Evolutionary conservation across 2,113 vertebrate genomes (phyloP), one percentile per base, ranked within the genome.

Genomic region (Pampusana beccarii): DNA sequence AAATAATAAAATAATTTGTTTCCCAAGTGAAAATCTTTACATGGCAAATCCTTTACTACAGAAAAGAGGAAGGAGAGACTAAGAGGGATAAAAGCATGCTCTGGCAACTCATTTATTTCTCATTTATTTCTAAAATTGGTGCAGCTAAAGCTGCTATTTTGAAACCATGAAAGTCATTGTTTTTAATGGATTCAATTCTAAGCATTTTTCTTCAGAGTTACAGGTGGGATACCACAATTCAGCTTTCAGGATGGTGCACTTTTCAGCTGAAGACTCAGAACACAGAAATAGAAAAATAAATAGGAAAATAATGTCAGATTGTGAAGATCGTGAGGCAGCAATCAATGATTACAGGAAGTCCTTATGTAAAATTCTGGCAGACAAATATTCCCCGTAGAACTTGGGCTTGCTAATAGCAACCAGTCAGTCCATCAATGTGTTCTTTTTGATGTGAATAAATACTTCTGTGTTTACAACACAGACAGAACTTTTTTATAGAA

Each of bases 31-130:
- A 61, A 83, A 73, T 28, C 9, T 69, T 88, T 38, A 20, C 26
- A 15, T 15, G 3, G 4, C 23, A 54, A 66, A 36, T 56, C 1
- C 5, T 75, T 61, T 42, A 36, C 10, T 54, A 46, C 7, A 78
- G 13, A 80, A 44, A 5, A 78, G 3, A 51, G 5, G 50, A 60
- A 90, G 25, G 21, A 57, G 16, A n/a, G 1, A 62, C 12, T 21
- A 60, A 34, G 11, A 71, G 1, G 1, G 1, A 8, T 1, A 0
- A 53, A 73, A 26, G 3, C 65, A 38, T 40, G 11, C 15, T 90
- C 29, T 89, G 11, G 11, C 1, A 18, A 48, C 13, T 61, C 3
- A 17, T 62, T 61, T 65, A 20, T 83, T 57, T 46, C 19, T 36
- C 13, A 42, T 29, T 70, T 72, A 7, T 65, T 88, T 90, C n/a